Conservation (phyloP, 2,888 invertebrate species). For the Tryphoninae sp. region DNA sequence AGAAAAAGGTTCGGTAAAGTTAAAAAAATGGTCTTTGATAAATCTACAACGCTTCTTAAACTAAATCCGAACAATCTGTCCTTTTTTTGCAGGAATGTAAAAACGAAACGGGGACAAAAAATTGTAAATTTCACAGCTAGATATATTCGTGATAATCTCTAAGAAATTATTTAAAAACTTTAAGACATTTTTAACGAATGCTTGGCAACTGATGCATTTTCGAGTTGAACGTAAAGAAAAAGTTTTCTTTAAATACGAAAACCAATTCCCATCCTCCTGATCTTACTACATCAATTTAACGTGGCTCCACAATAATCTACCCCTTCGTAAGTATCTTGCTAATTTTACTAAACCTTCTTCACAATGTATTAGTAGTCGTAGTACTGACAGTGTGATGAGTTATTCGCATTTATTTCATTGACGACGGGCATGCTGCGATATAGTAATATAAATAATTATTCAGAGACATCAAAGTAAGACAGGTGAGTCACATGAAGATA, state of each 20-base stretch:
- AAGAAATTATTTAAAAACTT: no score
- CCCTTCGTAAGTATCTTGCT: no score
- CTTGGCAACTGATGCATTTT: background rate
- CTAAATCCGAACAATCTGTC: no score
- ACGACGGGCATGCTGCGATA: conserved; percentile 59
- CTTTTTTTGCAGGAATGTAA: no score
- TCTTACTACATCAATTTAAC: background rate
- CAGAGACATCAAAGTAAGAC: conserved; percentile 56
- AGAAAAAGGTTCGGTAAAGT: background rate
- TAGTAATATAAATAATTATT: conserved; percentile 44
- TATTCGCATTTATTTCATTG: conserved; percentile 51
- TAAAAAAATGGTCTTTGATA: background rate
- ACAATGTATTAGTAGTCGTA: conserved; percentile 4
- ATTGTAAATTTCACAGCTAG: no score
- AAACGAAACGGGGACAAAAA: no score
- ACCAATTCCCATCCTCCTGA: background rate
- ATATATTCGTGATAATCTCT: no score
- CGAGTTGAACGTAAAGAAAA: background rate
- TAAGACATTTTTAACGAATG: no score
- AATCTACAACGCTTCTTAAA: no score
- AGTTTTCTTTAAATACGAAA: background rate
- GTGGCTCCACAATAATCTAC: background rate
- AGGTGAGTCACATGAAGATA: conserved; percentile 57
- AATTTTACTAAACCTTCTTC: background rate
- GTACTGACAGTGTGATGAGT: conserved; percentile 17